Conservation (phyloP, 1,140 invertebrate species). For the Drosophila rhopaloa region DNA sequence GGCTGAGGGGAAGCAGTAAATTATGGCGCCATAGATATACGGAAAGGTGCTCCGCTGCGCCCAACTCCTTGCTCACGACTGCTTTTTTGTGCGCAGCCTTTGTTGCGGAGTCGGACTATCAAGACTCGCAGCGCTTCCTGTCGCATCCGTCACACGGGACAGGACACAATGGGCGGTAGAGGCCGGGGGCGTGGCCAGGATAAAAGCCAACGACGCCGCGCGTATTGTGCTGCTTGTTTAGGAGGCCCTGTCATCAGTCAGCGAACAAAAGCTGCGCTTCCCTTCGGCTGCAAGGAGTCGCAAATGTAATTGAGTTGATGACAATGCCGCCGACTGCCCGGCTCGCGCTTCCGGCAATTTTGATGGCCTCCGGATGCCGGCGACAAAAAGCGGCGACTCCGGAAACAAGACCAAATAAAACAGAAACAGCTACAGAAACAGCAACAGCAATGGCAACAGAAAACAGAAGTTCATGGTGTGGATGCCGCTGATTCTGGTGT, state of each 20-base stretch:
- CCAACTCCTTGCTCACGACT: constrained; percentile 8
- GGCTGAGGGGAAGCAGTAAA: constrained; percentile 57
- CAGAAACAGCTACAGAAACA: constrained; percentile 20
- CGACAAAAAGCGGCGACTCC: constrained; percentile 56
- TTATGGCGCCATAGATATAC: constrained; percentile 57
- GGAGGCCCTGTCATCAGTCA: constrained; percentile 44
- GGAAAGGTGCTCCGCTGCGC: constrained; percentile 47
- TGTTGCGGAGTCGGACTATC: constrained; percentile 48
- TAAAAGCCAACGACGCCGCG: constrained; percentile 65
- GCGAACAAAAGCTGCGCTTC: constrained; percentile 49
- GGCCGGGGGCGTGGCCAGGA: constrained; percentile 46
- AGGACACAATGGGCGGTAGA: constrained; percentile 56
- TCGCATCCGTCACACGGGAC: constrained; percentile 74
- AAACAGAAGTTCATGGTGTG: constrained; percentile 37
- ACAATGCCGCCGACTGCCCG: constrained; percentile 56
- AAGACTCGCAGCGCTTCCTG: constrained; percentile 72
- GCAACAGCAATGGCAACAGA: neutral
- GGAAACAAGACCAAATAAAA: constrained; percentile 40
- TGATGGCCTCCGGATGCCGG: constrained; percentile 72
- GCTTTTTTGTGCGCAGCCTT: constrained; percentile 22
- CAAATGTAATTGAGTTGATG: constrained; percentile 80
- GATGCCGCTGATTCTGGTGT: neutral
- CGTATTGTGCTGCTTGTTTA: constrained; percentile 75
- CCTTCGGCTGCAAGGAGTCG: constrained; percentile 42
- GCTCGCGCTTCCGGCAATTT: constrained; percentile 71